Conservation (phyloP, 2,113 vertebrate genomes). For the Melanotaenia duboulayi region DNA sequence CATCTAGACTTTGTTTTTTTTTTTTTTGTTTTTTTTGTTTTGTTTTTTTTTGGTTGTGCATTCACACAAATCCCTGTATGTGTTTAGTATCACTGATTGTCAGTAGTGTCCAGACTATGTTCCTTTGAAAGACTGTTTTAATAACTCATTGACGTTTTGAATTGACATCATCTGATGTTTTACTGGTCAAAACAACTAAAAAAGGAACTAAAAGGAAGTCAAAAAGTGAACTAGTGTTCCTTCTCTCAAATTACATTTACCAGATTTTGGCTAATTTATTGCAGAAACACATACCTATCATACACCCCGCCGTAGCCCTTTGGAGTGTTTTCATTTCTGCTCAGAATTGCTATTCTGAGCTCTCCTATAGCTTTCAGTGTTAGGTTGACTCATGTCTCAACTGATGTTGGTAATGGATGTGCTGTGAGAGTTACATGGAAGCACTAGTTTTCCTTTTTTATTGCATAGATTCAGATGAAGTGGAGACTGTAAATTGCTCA, state of each 20-base stretch:
- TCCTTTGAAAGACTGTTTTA: neutral
- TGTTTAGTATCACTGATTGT: neutral
- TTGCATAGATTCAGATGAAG: slow-evolving; percentile 11
- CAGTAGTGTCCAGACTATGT: neutral
- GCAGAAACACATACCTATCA: neutral
- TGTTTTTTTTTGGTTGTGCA: neutral
- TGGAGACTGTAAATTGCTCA: slow-evolving; percentile 20
- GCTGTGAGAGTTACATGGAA: neutral
- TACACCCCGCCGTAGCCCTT: neutral
- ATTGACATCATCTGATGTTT: neutral
- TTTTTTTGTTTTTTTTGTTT: neutral
- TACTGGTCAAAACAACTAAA: neutral
- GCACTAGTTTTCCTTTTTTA: neutral
- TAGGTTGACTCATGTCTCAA: slow-evolving; percentile 3
- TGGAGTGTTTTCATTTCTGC: neutral
- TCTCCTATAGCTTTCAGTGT: neutral
- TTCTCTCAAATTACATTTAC: neutral
- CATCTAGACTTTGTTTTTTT: no score
- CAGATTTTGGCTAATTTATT: neutral
- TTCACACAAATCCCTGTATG: neutral
- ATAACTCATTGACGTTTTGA: neutral
- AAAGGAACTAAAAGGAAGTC: no score
- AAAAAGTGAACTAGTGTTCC: no score
- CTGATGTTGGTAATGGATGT: slow-evolving; percentile 10
- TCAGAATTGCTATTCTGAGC: neutral